Percentiles rank a stretch among this genome's conserved stretches.
Conservation (phyloP, 2,797 vertebrate genomes). For the Lagorchestes hirsutus region DNA sequence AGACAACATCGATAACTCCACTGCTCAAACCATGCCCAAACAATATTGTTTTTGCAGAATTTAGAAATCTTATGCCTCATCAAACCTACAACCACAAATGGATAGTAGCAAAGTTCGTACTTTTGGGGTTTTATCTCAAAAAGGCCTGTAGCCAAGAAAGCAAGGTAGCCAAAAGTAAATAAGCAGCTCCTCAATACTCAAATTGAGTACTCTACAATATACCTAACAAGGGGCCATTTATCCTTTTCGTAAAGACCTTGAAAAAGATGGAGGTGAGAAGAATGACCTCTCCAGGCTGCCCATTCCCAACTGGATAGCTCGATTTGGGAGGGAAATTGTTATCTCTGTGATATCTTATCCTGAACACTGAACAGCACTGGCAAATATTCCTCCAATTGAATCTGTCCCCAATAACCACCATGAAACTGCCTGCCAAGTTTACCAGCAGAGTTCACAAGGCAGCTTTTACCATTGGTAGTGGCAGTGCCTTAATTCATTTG, state of each 20-base stretch:
- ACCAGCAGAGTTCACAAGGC: neutral
- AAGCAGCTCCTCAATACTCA: neutral
- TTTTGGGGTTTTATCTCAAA: constrained; percentile 42
- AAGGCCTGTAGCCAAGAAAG: constrained; percentile 19
- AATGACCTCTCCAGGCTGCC: neutral
- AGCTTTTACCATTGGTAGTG: neutral
- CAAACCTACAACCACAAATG: constrained; percentile 25
- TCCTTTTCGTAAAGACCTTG: neutral
- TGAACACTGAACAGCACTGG: neutral
- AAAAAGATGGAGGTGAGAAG: neutral
- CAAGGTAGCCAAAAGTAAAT: neutral
- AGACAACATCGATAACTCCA: constrained; percentile 56
- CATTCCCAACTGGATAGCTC: neutral
- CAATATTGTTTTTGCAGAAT: constrained; percentile 39
- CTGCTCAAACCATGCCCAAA: constrained; percentile 53
- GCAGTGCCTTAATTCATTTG: neutral
- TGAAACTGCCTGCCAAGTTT: neutral
- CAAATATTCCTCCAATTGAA: neutral
- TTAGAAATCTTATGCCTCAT: constrained; percentile 37
- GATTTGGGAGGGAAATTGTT: neutral
- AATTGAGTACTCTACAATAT: neutral
- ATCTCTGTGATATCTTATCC: neutral
- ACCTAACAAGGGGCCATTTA: neutral
- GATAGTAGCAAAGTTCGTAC: constrained; percentile 48
- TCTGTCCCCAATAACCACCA: neutral